Evolutionary conservation across 2,888 invertebrate species (phyloP), one percentile per base, ranked within the genome.

Genomic region (Antheraea yamamai): DNA sequence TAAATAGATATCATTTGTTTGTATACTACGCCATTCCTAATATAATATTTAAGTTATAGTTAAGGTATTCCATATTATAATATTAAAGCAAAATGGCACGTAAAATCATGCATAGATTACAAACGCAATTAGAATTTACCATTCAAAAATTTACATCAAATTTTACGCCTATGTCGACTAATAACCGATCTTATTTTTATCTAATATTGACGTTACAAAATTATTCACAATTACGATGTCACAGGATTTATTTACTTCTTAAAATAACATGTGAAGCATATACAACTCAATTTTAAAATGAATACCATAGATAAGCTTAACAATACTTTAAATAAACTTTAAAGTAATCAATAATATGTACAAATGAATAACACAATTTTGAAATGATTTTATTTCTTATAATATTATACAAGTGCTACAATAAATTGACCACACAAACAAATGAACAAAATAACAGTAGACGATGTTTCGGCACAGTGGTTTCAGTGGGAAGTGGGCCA

Each of bases 401-500:
- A 70, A 20, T 70, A 39, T n/a, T 39, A 70, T 47, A 20, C 58
- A 74, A 61, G 47, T 58, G 52, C 7, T 35, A 75, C 20, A 75
- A 26, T 64, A 87, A 84, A 87, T 82, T 84, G 82, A 84, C 85
- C 82, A 85, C 83, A 83, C 83, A 83, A 79, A 80, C 75, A 84
- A 86, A 85, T 87, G 87, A 86, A 86, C 88, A 87, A 89, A 86
- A 88, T 92, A 91, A 91, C 91, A 89, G 91, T 90, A 82, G 84
- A 84, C 85, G 84, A 88, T 87, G 90, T 64, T 64, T 64, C 64
- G 26, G 64, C 30, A 30, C 64, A 66, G 64, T 66, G 88, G 88
- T 88, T 87, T 85, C 85, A 84, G 83, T 87, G 88, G 85, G 89
- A 94, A 93, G 92, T 94, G 86, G 94, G 89, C 87, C 94, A 89